Base-by-base conservation (phyloP, 2,797 vertebrate species). In the Halcyon badia region DNA sequence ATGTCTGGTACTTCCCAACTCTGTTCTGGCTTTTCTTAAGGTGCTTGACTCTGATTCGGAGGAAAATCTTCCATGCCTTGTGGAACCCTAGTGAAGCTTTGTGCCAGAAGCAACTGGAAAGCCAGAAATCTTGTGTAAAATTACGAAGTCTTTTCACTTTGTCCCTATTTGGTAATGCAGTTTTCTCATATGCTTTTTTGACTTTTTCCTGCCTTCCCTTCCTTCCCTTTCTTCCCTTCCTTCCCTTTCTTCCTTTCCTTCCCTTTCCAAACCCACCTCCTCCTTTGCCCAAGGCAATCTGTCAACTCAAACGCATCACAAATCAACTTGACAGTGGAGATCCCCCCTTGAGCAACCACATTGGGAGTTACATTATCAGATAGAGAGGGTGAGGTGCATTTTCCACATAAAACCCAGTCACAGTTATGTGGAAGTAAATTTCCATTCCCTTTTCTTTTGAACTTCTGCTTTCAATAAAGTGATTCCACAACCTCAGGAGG, bases 201-300 rank as follows among this genome's bases (percentile, higher is more conserved):
- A 78, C 81, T 95, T 75, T 88, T 60, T 61, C 94, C 79, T 58
- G 95, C 77, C 91, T 97, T 97, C 5, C 91, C 94, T 97, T 97
- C 95, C 84, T 88, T 60, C 65, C 94, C 79, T 58, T 96, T 73
- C 92, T 97, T 97, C 35, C 91, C 94, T 97, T 97, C 95, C 96
- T 96, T 96, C 97, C 94, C 96, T 93, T n/a, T n/a, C 94, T 97
- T 97, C 95, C 96, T 96, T 96, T 96, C 94, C 96, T 93, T 87
- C 80, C 48, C 51, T 52, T 52, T 28, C 51, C 90, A 69, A 85
- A 94, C 84, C 95, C 81, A 79, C 70, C 91, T 94, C 94, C 94
- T 93, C 93, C 89, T 87, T 86, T 30, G 88, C 96, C 91, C 46
- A 11, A 4, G 95, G 93, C 82, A 2, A 87, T 64, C 80, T 60